A percentile compares a stretch with the other conserved stretches of the same genome.
phyloP scores from a whole-genome alignment of 1,140 invertebrate genomes.

The Drosophila micromelanica region DNA sequence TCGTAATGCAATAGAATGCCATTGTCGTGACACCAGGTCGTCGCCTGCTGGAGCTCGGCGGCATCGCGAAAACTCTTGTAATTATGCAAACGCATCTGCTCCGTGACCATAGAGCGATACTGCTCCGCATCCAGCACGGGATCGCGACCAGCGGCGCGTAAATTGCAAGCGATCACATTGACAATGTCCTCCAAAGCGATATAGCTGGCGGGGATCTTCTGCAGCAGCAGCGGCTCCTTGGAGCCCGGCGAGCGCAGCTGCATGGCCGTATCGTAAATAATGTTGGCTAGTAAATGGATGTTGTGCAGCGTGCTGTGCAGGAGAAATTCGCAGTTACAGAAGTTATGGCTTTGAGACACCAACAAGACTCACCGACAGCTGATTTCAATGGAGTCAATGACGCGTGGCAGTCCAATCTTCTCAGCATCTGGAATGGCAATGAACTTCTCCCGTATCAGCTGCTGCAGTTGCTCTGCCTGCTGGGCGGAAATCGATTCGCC shows the following conservation, averaged over 20 bases:
- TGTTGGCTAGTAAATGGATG: slow-evolving; percentile 94
- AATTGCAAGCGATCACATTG: slow-evolving; percentile 90
- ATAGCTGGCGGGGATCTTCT: slow-evolving; percentile 98
- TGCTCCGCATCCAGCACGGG: slow-evolving; percentile 95
- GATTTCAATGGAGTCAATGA: slow-evolving; percentile 97
- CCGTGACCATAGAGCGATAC: slow-evolving; percentile 90
- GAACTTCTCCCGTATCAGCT: slow-evolving; percentile 94
- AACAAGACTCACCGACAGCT: slow-evolving; percentile 85
- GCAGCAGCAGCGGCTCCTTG: slow-evolving; percentile 95
- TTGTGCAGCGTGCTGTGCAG: slow-evolving; percentile 92
- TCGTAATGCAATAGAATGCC: slow-evolving; percentile 99
- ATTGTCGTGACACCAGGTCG: slow-evolving; percentile 98
- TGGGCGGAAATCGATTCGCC: slow-evolving; percentile 88
- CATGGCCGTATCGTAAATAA: slow-evolving; percentile 97
- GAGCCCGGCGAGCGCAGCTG: slow-evolving; percentile 95
- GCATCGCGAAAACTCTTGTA: slow-evolving; percentile 88
- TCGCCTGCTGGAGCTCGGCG: slow-evolving; percentile 97
- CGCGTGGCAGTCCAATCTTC: slow-evolving; percentile 96
- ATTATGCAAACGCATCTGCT: slow-evolving; percentile 88
- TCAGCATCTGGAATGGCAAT: slow-evolving; percentile 97
- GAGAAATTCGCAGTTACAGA: background rate
- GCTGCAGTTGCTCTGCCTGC: slow-evolving; percentile 93
- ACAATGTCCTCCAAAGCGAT: slow-evolving; percentile 97
- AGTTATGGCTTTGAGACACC: background rate
- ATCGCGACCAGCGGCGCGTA: slow-evolving; percentile 88